Evolutionary conservation across 2,888 invertebrate species (phyloP).

Genomic region (Metacarcinus magister): DNA sequence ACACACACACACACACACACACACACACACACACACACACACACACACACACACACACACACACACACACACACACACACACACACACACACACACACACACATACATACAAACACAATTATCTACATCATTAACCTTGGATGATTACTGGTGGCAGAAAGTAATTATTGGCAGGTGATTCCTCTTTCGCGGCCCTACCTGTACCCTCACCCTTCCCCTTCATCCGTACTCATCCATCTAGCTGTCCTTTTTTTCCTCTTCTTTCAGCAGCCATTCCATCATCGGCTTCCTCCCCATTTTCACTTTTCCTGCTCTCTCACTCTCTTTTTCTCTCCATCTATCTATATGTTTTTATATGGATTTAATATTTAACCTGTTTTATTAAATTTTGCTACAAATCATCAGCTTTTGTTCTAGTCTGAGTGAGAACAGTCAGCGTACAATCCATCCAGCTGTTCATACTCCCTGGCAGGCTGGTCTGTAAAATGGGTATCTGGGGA

Average conservation of each 20-base stretch:
- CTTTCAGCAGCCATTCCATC: neutral
- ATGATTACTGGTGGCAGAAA: slow-evolving; percentile 12
- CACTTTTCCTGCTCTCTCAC: neutral
- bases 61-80: slow-evolving; percentile 26
- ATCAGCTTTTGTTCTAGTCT: neutral
- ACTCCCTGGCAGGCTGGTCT: neutral
- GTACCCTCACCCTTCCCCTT: neutral
- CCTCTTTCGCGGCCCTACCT: neutral
- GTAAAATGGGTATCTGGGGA: neutral
- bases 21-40: neutral
- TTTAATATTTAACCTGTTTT: neutral
- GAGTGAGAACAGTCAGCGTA: neutral
- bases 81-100: neutral
- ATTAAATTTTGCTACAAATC: too few species aligned
- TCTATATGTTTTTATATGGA: too few species aligned
- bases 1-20: neutral
- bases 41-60: slow-evolving; percentile 17
- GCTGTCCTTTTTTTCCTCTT: neutral
- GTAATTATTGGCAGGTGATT: slow-evolving; percentile 15
- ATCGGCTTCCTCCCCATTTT: slow-evolving; percentile 4
- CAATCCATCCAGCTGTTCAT: neutral
- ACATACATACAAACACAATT: too few species aligned
- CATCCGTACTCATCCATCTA: neutral
- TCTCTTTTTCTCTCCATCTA: neutral
- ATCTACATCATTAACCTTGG: neutral